Conservation (phyloP, 2,113 vertebrate species). For the Pogona vitticeps region DNA sequence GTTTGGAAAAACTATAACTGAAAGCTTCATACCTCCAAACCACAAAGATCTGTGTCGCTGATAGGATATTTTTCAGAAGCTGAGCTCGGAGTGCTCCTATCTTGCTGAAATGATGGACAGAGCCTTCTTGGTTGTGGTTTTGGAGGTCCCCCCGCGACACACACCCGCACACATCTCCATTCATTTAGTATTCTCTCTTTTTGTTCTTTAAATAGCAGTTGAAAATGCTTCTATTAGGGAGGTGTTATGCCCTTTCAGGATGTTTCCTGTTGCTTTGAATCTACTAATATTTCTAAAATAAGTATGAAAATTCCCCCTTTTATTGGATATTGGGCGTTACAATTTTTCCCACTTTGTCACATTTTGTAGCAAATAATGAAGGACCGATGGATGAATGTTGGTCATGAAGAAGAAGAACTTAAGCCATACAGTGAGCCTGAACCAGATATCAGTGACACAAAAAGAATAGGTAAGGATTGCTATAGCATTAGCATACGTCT, state of each 20-base stretch:
- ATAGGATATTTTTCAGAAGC: not conserved
- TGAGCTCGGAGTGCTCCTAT: not conserved
- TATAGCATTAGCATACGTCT: not conserved
- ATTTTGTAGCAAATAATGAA: conserved; percentile 94
- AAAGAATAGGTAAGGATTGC: conserved; percentile 86
- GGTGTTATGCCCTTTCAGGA: not conserved
- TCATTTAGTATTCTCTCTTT: not conserved
- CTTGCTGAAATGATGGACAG: not conserved
- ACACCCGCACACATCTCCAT: not conserved
- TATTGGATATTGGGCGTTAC: not conserved
- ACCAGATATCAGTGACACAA: conserved; percentile 88
- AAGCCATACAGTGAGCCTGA: conserved; percentile 94
- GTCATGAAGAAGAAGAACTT: conserved; percentile 93
- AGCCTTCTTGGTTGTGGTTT: not conserved
- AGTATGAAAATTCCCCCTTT: not conserved
- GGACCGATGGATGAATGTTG: conserved; percentile 98
- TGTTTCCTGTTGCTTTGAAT: not conserved
- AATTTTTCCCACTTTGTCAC: conserved; percentile 13
- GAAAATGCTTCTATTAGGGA: not conserved
- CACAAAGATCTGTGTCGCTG: too few relatives aligned
- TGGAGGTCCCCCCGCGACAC: too few relatives aligned
- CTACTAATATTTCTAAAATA: too few relatives aligned
- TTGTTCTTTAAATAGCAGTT: not conserved
- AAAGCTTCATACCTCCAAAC: not conserved
- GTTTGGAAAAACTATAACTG: not conserved